These are phyloP conservation scores for Aethes cnicana DNA, from an alignment of 2,888 invertebrate species.

Conservation along the genomic window DNA sequence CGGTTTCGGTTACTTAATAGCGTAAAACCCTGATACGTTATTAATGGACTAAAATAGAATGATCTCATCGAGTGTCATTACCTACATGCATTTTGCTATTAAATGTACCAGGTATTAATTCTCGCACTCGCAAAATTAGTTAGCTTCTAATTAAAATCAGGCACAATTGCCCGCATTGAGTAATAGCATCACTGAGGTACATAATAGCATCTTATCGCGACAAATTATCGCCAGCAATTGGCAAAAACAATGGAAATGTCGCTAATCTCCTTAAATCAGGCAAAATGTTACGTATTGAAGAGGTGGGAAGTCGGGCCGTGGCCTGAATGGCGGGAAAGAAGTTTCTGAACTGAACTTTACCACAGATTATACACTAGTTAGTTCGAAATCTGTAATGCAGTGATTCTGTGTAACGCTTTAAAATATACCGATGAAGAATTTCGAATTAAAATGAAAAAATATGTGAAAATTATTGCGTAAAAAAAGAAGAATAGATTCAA, in stretches of 20 bases:
- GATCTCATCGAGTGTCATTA: constrained; percentile 3
- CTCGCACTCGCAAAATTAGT: constrained; percentile 20
- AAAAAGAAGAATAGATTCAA: no score
- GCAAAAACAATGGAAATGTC: constrained; percentile 31
- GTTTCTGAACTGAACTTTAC: constrained; percentile 1
- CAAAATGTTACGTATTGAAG: constrained; percentile 31
- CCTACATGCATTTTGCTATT: no score
- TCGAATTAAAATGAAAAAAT: no score
- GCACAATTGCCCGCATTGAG: constrained; percentile 30
- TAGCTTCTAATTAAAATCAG: constrained; percentile 28
- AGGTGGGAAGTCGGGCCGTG: constrained; percentile 28
- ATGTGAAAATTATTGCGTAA: no score
- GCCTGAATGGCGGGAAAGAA: not conserved
- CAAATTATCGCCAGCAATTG: constrained; percentile 25
- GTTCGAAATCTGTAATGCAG: no score
- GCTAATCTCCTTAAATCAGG: constrained; percentile 30
- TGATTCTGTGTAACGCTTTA: no score
- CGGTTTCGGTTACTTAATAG: no score
- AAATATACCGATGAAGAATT: no score
- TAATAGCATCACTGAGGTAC: no score
- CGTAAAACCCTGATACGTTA: constrained; percentile 11
- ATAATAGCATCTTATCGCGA: constrained; percentile 30
- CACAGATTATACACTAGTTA: not conserved
- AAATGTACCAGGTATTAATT: no score
- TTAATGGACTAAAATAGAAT: constrained; percentile 24